Evolutionary conservation across 2,113 vertebrate genomes (phyloP).

Genomic region (Zapornia atra): DNA sequence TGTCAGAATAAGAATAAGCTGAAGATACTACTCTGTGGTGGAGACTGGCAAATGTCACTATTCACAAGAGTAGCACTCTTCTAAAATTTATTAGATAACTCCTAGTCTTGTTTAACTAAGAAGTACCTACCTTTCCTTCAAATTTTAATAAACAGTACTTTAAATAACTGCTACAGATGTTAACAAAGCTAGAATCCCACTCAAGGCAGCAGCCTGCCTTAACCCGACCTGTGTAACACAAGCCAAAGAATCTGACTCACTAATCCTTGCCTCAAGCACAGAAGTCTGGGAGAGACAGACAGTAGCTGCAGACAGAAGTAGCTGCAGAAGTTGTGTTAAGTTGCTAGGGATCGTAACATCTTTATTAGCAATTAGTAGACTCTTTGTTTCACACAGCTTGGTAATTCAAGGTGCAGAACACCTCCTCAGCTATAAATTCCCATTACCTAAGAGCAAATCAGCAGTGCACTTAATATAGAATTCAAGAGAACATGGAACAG

Average conservation of each 20-base stretch:
- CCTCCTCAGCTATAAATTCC: background rate
- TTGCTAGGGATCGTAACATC: background rate
- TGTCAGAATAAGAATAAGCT: background rate
- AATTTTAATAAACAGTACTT: background rate
- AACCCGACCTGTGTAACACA: background rate
- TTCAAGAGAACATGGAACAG: background rate
- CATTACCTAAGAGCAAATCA: background rate
- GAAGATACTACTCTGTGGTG: background rate
- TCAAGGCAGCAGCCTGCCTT: background rate
- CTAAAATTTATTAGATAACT: background rate
- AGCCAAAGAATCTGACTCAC: slow-evolving; percentile 7
- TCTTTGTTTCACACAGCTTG: background rate
- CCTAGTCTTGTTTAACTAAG: background rate
- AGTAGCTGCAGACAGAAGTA: background rate
- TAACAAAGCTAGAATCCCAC: background rate
- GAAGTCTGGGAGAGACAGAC: background rate
- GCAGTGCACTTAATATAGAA: background rate
- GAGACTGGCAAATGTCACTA: background rate
- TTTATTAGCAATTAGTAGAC: background rate
- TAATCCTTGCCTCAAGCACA: slow-evolving; percentile 1
- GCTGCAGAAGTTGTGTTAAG: background rate
- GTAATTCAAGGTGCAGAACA: background rate
- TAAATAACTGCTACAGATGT: background rate
- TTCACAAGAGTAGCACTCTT: background rate
- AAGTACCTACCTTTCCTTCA: background rate